Evolutionary conservation across 2,797 vertebrate species (phyloP).

Genomic region (Pseudomugil tenellus): DNA sequence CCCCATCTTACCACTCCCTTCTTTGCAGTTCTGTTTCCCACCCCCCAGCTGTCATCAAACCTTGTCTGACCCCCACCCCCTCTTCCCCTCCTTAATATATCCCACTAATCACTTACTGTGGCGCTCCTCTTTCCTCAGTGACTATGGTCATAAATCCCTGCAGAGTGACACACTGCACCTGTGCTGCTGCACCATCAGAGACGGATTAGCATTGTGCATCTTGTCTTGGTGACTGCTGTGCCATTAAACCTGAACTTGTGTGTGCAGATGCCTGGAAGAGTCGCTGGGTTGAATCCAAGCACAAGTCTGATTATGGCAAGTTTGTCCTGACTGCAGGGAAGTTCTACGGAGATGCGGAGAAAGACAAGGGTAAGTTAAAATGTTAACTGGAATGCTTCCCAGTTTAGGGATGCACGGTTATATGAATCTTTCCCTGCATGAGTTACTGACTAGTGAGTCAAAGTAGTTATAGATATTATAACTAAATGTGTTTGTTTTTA

Average conservation of each 20-base stretch:
- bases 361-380: slow-evolving; percentile 83
- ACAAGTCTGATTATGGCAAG: slow-evolving; percentile 84
- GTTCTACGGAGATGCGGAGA: slow-evolving; percentile 86
- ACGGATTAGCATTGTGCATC: slow-evolving; percentile 9
- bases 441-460: not conserved
- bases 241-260: slow-evolving; percentile 43
- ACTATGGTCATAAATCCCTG: slow-evolving; percentile 2
- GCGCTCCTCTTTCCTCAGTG: slow-evolving; percentile 16
- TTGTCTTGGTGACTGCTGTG: slow-evolving; percentile 12
- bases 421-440: not conserved
- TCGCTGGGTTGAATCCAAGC: slow-evolving; percentile 85
- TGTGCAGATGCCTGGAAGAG: slow-evolving; percentile 83
- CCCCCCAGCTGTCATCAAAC: slow-evolving; percentile 28
- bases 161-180: slow-evolving; percentile 31
- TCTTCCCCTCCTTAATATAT: slow-evolving; percentile 7
- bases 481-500: not conserved
- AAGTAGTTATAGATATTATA: not conserved
- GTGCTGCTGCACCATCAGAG: slow-evolving; percentile 21
- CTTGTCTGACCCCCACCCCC: slow-evolving; percentile 39
- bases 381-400: not conserved
- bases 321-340: slow-evolving; percentile 84
- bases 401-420: not conserved
- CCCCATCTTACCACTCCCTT: not conserved
- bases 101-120: slow-evolving; percentile 28
- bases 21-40: not conserved